Evolutionary conservation across 2,113 vertebrate species (phyloP), one percentile per base, ranked within the genome.

Genomic region (Campylorhamphus procurvoides): DNA sequence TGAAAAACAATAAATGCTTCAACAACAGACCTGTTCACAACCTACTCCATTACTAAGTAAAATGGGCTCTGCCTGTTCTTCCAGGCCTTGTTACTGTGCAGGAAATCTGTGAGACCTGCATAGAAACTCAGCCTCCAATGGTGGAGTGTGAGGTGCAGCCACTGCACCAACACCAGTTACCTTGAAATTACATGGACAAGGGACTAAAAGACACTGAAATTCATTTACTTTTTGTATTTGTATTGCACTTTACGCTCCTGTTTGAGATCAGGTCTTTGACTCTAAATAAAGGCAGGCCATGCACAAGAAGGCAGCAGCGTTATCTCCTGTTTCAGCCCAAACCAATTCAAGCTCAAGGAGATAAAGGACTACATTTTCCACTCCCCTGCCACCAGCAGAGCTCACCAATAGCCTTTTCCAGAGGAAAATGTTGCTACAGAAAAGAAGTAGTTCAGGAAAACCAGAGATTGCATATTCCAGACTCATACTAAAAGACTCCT

Each of bases 1-100:
- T 97, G 97, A 97, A 98, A 97, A 97, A 96, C 94, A 97, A 94
- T 92, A 94, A 96, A 94, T 95, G 96, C 93, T 96, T 96, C 93
- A 90, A 93, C 88, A 89, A 96, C 88, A 88, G 67, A 81, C 86
- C 76, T 91, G 49, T 87, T 94, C 90, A 68, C 88, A 94, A 44
- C 76, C 92, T 90, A n/a, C 82, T 80, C 82, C 76, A 25, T 46
- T 93, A 44, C 94, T 92, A 81, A 94, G 69, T 91, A 93, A 96
- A 96, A 95, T n/a, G 56, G 93, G 69, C 40, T 74, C 72, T 81
- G 72, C 52, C 76, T 93, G 2, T 20, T 90, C 79, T 79, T 90
- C 52, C 37, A 58, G 68, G 67, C 77, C 73, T 53, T 25, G 19
- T 86, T 84, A 64, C 90, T 64, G 10, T 55, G 76, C 47, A 84